phyloP scores from a whole-genome alignment of 2,888 invertebrate species.

The Netelia inedita region DNA sequence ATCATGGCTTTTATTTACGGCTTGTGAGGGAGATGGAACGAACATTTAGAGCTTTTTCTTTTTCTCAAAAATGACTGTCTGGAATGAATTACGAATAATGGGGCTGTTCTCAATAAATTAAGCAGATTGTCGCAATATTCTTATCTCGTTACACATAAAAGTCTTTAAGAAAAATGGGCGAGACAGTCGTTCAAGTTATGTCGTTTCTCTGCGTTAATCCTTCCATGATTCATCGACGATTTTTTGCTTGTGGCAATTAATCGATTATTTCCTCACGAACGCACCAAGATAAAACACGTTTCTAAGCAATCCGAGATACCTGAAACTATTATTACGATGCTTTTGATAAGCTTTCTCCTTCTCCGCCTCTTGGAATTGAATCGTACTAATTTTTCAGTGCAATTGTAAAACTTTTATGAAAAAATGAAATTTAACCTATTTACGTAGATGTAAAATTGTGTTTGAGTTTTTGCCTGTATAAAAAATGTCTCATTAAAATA shows the following conservation, averaged over 20 bases:
- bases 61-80: too few relatives aligned
- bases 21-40: too few relatives aligned
- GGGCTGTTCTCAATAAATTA: too few relatives aligned
- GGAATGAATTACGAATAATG: too few relatives aligned
- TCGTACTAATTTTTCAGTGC: neutral
- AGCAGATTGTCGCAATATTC: too few relatives aligned
- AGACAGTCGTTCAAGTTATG: too few relatives aligned
- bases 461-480: neutral
- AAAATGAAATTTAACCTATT: neutral
- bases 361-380: neutral
- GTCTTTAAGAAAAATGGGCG: too few relatives aligned
- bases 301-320: neutral
- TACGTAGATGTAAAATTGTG: neutral
- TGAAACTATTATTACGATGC: neutral
- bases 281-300: neutral
- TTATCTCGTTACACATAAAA: too few relatives aligned
- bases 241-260: conserved; percentile 17
- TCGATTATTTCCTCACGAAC: conserved; percentile 33
- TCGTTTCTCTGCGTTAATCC: neutral
- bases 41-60: too few relatives aligned
- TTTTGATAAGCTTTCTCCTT: conserved; percentile 25
- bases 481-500: neutral
- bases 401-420: neutral
- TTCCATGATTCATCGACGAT: conserved; percentile 40
- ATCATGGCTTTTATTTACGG: conserved; percentile 50